phyloP scores from a whole-genome alignment of 2,113 vertebrate genomes.

The Zosterops pallidus region DNA sequence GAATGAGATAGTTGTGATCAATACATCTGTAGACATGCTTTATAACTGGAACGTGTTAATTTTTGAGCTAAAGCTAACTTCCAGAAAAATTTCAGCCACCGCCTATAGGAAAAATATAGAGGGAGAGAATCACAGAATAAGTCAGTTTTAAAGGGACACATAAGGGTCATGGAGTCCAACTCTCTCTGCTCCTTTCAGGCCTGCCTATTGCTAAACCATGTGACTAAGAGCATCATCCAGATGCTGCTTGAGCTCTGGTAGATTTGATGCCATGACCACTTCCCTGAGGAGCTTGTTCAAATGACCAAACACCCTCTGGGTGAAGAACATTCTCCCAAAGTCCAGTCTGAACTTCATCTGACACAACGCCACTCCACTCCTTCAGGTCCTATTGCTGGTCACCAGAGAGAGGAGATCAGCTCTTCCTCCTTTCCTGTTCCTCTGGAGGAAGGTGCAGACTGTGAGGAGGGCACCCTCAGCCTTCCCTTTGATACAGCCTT shows the following conservation, averaged over 20 bases:
- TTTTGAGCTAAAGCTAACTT: not conserved
- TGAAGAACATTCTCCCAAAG: not conserved
- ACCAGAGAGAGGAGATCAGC: not conserved
- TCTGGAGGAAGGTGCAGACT: not conserved
- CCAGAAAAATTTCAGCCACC: not conserved
- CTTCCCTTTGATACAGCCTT: too few relatives aligned
- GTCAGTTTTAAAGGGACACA: fast-evolving
- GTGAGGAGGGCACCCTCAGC: not conserved
- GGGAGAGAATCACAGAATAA: not conserved
- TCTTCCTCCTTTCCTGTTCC: not conserved
- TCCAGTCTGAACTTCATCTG: not conserved
- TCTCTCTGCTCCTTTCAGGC: not conserved
- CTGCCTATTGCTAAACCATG: not conserved
- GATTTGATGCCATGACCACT: not conserved
- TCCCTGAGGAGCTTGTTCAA: not conserved
- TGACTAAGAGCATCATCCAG: too few relatives aligned
- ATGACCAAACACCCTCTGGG: not conserved
- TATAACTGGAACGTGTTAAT: not conserved
- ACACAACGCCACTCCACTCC: not conserved
- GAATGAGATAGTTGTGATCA: not conserved
- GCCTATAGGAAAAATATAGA: not conserved
- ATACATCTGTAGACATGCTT: not conserved
- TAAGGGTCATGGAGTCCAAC: fast-evolving
- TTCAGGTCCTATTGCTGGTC: fast-evolving
- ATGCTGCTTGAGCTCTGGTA: not conserved